A percentile compares a stretch with the other conserved stretches of the same genome.
These are phyloP conservation scores for Carapus acus DNA, from an alignment of 2,797 vertebrate species.

Conservation along the genomic window DNA sequence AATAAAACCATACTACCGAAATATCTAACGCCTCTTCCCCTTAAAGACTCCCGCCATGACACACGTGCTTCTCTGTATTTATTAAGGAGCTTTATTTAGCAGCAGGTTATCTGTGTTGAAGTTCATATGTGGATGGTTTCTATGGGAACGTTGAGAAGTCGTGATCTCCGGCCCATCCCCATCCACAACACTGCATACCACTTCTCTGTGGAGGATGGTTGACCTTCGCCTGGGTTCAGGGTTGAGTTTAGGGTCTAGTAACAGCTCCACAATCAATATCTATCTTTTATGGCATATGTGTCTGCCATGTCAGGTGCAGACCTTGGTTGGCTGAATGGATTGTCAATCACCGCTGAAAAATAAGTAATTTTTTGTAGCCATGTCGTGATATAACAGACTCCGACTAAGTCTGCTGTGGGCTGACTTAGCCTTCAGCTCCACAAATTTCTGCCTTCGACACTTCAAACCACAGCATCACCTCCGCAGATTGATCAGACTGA, in stretches of 20 bases:
- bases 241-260: conserved; percentile 26
- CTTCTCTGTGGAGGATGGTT: conserved; percentile 19
- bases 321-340: conserved; percentile 39
- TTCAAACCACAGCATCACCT: too few species aligned
- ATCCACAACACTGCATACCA: conserved; percentile 9
- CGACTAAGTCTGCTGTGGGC: conserved; percentile 34
- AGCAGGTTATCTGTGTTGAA: conserved; percentile 26
- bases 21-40: conserved; percentile 50
- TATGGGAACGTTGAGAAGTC: not conserved
- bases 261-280: conserved; percentile 28
- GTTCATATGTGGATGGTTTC: not conserved
- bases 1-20: conserved; percentile 58
- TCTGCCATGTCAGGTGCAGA: conserved; percentile 32
- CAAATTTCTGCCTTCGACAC: conserved; percentile 35
- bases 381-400: conserved; percentile 52
- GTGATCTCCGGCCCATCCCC: conserved; percentile 23
- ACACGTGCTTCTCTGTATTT: conserved; percentile 40
- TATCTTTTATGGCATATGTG: conserved; percentile 44
- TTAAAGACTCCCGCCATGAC: conserved; percentile 29
- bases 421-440: conserved; percentile 31
- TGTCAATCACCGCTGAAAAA: conserved; percentile 41
- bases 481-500: too few species aligned
- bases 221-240: conserved; percentile 44
- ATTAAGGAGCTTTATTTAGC: conserved; percentile 49
- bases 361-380: conserved; percentile 20